Percentiles rank a stretch among this genome's conserved stretches.
phyloP scores from a whole-genome alignment of 2,113 vertebrate genomes.

The Copsychus sechellarum region DNA sequence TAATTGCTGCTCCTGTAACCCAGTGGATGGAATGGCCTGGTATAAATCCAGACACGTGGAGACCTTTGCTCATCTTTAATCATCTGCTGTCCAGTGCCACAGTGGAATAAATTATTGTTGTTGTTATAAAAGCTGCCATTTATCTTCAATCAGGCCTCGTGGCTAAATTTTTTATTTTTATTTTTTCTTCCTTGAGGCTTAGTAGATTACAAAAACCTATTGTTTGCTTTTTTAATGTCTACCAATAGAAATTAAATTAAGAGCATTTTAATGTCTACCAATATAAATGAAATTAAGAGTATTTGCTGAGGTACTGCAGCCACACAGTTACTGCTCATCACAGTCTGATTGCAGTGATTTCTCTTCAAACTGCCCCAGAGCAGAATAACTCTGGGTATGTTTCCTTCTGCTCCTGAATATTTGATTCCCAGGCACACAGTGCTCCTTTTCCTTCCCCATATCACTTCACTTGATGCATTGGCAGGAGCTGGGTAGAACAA shows the following conservation, averaged over 20 bases:
- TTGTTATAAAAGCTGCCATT: background rate
- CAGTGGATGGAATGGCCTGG: background rate
- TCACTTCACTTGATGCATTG: background rate
- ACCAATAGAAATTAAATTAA: background rate
- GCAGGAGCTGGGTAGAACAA: background rate
- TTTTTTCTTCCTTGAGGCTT: background rate
- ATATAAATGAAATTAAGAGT: background rate
- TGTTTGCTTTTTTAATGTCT: background rate
- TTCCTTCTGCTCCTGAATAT: background rate
- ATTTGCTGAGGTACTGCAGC: background rate
- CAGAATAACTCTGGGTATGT: background rate
- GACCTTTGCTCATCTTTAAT: slow-evolving; percentile 7
- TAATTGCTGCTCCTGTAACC: background rate
- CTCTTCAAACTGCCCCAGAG: background rate
- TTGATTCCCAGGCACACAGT: background rate
- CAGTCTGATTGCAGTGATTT: background rate
- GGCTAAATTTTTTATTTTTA: background rate
- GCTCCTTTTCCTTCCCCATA: background rate
- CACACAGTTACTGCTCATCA: background rate
- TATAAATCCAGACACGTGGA: background rate
- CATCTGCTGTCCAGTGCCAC: background rate
- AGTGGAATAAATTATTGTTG: background rate
- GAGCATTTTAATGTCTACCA: background rate
- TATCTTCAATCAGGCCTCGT: background rate
- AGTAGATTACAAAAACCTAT: background rate